A percentile compares a stretch with the other conserved stretches of the same genome.
Evolutionary conservation across 2,888 invertebrate species (phyloP).

Genomic region (Erynnis tages): DNA sequence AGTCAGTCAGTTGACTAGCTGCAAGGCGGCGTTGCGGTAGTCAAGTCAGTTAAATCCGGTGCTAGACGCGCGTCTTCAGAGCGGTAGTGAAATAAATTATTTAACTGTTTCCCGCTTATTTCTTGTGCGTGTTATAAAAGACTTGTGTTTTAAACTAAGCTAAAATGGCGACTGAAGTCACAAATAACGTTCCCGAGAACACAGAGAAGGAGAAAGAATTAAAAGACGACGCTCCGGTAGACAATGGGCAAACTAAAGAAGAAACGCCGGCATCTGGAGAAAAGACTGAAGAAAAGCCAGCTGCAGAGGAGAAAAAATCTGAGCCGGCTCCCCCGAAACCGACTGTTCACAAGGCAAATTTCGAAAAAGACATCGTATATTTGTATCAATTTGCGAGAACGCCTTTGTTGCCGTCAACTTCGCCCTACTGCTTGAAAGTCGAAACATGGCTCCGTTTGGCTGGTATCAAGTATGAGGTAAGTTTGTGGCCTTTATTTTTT

Average conservation of each 20-base stretch:
- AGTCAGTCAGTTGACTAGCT: conserved; percentile 42
- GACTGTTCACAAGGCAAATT: conserved; percentile 92
- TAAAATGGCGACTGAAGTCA: conserved; percentile 89
- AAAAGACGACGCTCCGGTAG: conserved; percentile 78
- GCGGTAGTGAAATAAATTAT: conserved; percentile 39
- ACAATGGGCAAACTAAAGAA: conserved; percentile 71
- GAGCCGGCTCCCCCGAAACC: conserved; percentile 88
- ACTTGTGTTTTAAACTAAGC: conserved; percentile 37
- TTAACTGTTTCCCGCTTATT: conserved; percentile 35
- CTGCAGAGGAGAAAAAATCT: conserved; percentile 77
- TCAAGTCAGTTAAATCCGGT: conserved; percentile 36
- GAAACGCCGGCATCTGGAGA: conserved; percentile 68
- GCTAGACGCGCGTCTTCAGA: conserved; percentile 35
- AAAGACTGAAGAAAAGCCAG: conserved; percentile 64
- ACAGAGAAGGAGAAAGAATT: conserved; percentile 83
- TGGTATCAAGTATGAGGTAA: conserved; percentile 96
- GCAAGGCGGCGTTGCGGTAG: conserved; percentile 37
- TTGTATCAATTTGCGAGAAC: conserved; percentile 96
- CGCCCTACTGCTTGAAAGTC: conserved; percentile 96
- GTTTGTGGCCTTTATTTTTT: conserved; percentile 46
- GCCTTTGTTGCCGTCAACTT: conserved; percentile 93
- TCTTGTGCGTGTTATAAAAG: conserved; percentile 42
- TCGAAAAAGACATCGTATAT: conserved; percentile 95
- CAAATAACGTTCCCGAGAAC: conserved; percentile 85
- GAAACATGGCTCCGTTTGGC: conserved; percentile 97